phyloP scores from a whole-genome alignment of 1,140 invertebrate genomes.

The Bombus breviceps region DNA sequence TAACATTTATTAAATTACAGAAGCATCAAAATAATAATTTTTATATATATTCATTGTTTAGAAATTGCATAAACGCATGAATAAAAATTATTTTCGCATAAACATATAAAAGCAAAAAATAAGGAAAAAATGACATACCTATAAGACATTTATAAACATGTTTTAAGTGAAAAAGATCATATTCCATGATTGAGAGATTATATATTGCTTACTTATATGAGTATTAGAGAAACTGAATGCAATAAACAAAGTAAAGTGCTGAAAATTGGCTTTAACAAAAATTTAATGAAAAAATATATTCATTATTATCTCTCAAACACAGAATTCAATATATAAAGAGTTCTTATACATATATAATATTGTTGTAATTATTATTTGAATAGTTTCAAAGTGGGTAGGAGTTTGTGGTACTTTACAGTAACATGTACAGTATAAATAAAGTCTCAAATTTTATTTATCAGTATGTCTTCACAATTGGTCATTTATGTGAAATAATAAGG shows the following conservation, averaged over 20 bases:
- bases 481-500: conserved; percentile 55
- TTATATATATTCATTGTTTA: conserved; percentile 22
- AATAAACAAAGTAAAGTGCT: background rate
- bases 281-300: background rate
- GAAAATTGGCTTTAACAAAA: background rate
- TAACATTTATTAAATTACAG: conserved; percentile 27
- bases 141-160: conserved; percentile 35
- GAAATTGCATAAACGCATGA: conserved; percentile 7
- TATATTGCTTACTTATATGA: background rate
- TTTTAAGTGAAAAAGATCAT: conserved; percentile 2
- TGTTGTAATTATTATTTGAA: conserved; percentile 32
- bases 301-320: conserved; percentile 38
- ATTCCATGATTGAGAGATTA: conserved; percentile 49
- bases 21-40: conserved; percentile 38
- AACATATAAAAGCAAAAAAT: conserved; percentile 29
- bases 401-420: conserved; percentile 57
- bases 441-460: conserved; percentile 64
- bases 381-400: conserved; percentile 49
- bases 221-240: background rate
- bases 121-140: conserved; percentile 5
- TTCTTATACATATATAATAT: conserved; percentile 18
- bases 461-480: conserved; percentile 67
- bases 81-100: conserved; percentile 35
- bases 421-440: conserved; percentile 62
- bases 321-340: conserved; percentile 31